Conservation (phyloP, 2,888 invertebrate species). For the Nematopogon swammerdamellus region DNA sequence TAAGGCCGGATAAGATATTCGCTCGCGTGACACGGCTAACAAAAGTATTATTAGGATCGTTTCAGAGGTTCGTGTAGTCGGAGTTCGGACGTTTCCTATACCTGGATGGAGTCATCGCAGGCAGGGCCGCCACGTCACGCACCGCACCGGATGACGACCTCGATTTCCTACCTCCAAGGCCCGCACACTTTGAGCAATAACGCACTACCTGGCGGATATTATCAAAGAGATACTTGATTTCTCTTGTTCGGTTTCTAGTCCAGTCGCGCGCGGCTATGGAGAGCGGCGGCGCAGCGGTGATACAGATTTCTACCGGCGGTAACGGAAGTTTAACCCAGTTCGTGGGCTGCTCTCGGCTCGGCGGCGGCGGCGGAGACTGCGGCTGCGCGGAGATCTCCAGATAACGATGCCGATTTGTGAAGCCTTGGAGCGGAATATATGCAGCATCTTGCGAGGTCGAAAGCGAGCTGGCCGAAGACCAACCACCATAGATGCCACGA, state of each 20-base stretch:
- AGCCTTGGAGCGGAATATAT: not conserved
- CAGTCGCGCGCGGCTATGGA: not conserved
- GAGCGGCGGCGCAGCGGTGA: not conserved
- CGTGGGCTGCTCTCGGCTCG: not conserved
- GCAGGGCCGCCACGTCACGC: conserved; percentile 26
- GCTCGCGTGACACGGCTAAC: no score
- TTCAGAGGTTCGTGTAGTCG: no score
- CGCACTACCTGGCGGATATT: not conserved
- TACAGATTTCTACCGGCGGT: conserved; percentile 1
- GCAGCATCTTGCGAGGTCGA: not conserved
- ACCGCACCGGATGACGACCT: conserved; percentile 17
- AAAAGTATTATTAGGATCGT: no score
- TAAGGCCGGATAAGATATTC: no score
- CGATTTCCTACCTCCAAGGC: conserved; percentile 35
- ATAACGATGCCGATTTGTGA: not conserved
- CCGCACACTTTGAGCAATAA: conserved; percentile 11
- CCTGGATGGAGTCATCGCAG: not conserved
- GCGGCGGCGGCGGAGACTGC: not conserved
- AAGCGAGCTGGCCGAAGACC: no score
- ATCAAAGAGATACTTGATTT: not conserved
- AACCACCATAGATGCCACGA: no score
- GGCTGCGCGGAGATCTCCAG: not conserved
- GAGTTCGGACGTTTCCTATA: no score
- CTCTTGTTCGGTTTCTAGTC: not conserved
- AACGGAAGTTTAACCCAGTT: conserved; percentile 18